phyloP scores from a whole-genome alignment of 1,140 invertebrate species.

The Scaptodrosophila lebanonensis region DNA sequence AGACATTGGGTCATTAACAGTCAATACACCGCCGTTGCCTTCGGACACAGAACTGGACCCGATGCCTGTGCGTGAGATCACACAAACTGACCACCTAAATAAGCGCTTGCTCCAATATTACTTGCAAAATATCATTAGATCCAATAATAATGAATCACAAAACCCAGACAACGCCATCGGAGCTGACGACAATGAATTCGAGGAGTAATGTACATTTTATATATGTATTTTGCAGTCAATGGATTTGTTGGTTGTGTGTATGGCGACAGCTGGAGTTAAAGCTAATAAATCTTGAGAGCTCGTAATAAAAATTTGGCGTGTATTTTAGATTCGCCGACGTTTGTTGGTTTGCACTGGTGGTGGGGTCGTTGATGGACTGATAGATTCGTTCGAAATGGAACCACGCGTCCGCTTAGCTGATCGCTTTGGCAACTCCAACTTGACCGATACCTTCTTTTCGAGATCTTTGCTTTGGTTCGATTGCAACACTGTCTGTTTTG shows the following conservation, averaged over 20 bases:
- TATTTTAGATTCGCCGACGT: conserved; percentile 63
- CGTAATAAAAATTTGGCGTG: conserved; percentile 20
- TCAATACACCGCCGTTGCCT: conserved; percentile 35
- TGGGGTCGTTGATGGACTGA: conserved; percentile 74
- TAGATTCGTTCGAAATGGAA: conserved; percentile 74
- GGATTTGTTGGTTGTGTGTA: conserved; percentile 28
- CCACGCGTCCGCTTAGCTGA: conserved; percentile 74
- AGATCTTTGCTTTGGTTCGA: conserved; percentile 41
- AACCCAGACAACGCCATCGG: conserved; percentile 24
- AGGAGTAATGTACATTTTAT: conserved; percentile 41
- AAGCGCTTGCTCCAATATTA: conserved; percentile 57
- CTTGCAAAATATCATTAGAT: conserved; percentile 62
- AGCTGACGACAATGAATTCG: conserved; percentile 47
- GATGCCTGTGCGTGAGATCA: conserved; percentile 48
- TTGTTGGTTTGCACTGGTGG: conserved; percentile 68
- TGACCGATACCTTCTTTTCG: conserved; percentile 65
- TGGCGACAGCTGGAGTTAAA: conserved; percentile 35
- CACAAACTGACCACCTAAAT: conserved; percentile 68
- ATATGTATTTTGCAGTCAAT: conserved; percentile 35
- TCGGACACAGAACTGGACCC: conserved; percentile 18
- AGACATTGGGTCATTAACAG: conserved; percentile 45
- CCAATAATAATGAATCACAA: conserved; percentile 12
- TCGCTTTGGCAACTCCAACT: conserved; percentile 65
- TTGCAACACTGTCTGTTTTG: conserved; percentile 7
- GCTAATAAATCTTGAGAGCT: conserved; percentile 28